phyloP scores from a whole-genome alignment of 2,888 invertebrate genomes.

The Nephrocerus scutellatus region DNA sequence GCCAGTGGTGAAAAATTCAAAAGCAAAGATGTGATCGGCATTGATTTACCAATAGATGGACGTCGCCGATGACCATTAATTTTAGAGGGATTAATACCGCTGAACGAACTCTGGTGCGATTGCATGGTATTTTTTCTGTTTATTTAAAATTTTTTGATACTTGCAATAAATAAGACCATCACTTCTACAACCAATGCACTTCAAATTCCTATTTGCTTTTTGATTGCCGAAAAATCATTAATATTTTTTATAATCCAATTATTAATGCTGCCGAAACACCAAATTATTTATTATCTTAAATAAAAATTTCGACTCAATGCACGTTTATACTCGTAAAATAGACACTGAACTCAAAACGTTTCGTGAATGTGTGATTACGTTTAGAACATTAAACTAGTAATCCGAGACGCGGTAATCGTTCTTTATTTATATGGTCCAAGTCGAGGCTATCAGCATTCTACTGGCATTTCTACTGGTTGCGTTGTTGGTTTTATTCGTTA shows the following conservation, averaged over 20 bases:
- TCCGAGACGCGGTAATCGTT: constrained; percentile 33
- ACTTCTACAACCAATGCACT: not conserved
- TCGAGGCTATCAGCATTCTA: constrained; percentile 45
- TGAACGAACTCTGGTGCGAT: constrained; percentile 27
- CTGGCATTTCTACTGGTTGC: too few relatives aligned
- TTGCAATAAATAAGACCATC: not conserved
- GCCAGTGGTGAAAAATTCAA: constrained; percentile 32
- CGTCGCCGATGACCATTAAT: constrained; percentile 37
- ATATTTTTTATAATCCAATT: constrained; percentile 11
- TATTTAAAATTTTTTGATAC: not conserved
- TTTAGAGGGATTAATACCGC: constrained; percentile 20
- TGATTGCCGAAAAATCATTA: not conserved
- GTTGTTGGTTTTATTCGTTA: too few relatives aligned
- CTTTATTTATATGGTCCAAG: constrained; percentile 47
- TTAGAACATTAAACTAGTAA: constrained; percentile 40
- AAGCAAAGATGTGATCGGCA: constrained; percentile 44
- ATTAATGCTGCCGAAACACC: constrained; percentile 9
- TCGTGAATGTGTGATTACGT: constrained; percentile 25
- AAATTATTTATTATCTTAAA: constrained; percentile 2
- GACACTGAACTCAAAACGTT: not conserved
- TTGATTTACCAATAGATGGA: constrained; percentile 42
- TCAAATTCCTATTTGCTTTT: not conserved
- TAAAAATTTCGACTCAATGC: not conserved
- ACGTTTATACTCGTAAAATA: not conserved
- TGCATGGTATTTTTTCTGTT: constrained; percentile 22